Percentiles rank a stretch among this genome's conserved stretches.
phyloP scores from a whole-genome alignment of 2,797 vertebrate species.

The Tenualosa ilisha region DNA sequence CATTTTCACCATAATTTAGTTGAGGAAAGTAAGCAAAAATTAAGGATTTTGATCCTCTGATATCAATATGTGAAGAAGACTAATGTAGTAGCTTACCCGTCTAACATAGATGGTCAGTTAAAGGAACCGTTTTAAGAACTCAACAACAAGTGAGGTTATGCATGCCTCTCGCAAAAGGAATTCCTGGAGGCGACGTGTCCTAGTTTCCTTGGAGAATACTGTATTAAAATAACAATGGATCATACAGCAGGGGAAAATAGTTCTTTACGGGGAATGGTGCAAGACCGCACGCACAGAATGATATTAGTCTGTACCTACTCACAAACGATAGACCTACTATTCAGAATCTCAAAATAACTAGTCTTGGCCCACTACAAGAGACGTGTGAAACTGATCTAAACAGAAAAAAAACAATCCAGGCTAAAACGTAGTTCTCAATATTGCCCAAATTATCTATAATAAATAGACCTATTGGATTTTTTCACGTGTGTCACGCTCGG shows the following conservation, averaged over 20 bases:
- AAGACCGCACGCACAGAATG: background rate
- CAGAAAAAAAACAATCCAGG: background rate
- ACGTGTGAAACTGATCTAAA: background rate
- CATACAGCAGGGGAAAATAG: slow-evolving; percentile 8
- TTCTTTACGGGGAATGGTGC: background rate
- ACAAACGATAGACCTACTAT: background rate
- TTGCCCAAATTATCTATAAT: no score
- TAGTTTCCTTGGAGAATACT: slow-evolving; percentile 37
- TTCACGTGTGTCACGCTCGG: no score
- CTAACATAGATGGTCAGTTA: background rate
- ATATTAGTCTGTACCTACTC: background rate
- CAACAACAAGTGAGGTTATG: background rate
- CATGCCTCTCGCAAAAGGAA: background rate
- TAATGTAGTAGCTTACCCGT: background rate
- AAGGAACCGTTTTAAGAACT: background rate
- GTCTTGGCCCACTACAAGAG: background rate
- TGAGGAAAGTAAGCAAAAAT: background rate
- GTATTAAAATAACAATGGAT: slow-evolving; percentile 46
- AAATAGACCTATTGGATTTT: no score
- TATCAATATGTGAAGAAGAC: background rate
- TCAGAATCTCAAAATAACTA: background rate
- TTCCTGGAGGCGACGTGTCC: slow-evolving; percentile 29
- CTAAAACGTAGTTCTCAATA: no score
- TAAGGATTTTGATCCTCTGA: background rate
- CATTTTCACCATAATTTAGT: no score